Base-by-base conservation (phyloP, 2,888 invertebrate species). In the Mellilla xanthometata region DNA sequence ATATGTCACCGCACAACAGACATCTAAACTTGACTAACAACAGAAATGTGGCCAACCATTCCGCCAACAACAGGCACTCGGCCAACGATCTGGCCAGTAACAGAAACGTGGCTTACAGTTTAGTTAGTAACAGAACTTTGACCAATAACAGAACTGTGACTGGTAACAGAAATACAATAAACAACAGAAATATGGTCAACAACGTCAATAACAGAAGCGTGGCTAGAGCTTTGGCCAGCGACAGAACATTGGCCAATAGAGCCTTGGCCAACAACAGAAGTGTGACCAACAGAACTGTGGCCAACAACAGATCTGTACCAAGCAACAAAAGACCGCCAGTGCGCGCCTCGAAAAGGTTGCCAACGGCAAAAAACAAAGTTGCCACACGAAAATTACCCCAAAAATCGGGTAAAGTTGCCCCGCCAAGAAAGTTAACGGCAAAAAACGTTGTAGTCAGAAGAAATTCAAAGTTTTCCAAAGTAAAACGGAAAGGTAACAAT, bases 401-500 rank as follows among this genome's bases (percentile, higher is more conserved):
- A 54, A 78, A 74, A 43, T 53, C 68, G 55, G 69, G 67, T 44
- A 61, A 64, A 60, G 43, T 61, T 15, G 9, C 50, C 22, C 45
- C 56, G 0, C 60, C 66, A 8, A 63, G 78, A 47, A 83, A 78
- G 42, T 65, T 64, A 10, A 65, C 63, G 19, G 83, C 83, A 55
- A 81, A 76, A 61, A 80, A 79, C 49, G 71, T 76, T 33, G 58
- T 83, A 19, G 64, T 84, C 56, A 58, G 86, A 39, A 67, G 86
- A 49, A 79, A 75, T 36, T 48, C 70, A 12, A 86, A 81, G 60
- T 81, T 82, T 59, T 58, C 48, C 1, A 44, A 49, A 36, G 49
- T 84, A 32, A 86, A 75, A 44, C 65, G 81, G 49, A 86, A 84
- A 88, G 87, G 87, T 87, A 85, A 80, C 7, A 47, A 12, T 33